Evolutionary conservation across 92 coral and sea anemone genomes (phyloP), one percentile per base, ranked within the genome.

Genomic region (Scolanthus callimorphus): DNA sequence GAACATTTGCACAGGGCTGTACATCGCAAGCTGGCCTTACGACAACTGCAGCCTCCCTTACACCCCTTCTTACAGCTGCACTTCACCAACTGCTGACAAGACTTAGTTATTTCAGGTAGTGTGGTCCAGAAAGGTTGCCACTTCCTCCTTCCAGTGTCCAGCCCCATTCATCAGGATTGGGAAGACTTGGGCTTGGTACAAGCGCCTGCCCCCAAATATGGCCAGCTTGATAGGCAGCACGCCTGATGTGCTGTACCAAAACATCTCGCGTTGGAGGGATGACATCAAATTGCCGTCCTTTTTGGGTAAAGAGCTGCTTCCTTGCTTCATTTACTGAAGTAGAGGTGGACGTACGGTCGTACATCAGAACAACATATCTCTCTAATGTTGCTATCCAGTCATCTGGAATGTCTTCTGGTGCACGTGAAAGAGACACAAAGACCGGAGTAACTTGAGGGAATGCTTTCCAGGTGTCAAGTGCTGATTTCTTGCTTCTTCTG

Each of bases 401-500:
- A 37, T 69, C 66, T 3, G 39, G 74, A 20, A 52, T 6, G 48
- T 57, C 75, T 25, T 69, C 66, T 3, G 39, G 74, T 10, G 65
- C 9, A 31, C 31, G 12, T 26, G 74, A 20, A 4, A 54, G 17
- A 41, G 48, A n/a, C 39, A 55, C 27, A 55, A 67, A 55, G 27
- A 45, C 74, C 27, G 67, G 39, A 2, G 76, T 69, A 27, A 69
- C 76, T 8, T 69, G 52, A 24, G 76, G 44, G 31, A 20, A 69
- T 26, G 41, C 21, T 17, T 44, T 57, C 67, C 76, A 57, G 0
- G 46, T 46, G 13, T 69, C 48, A 1, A 41, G 23, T 6, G 24
- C 76, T 25, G 67, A 39, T n/a, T 45, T 58, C 57, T 47, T 58
- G 15, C 41, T 34, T 34, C 41, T 34, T 38, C 67, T 27, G 25